Evolutionary conservation across 92 coral and sea anemone species (phyloP), one percentile per base, ranked within the genome.

Genomic region (Phenganax marumi): DNA sequence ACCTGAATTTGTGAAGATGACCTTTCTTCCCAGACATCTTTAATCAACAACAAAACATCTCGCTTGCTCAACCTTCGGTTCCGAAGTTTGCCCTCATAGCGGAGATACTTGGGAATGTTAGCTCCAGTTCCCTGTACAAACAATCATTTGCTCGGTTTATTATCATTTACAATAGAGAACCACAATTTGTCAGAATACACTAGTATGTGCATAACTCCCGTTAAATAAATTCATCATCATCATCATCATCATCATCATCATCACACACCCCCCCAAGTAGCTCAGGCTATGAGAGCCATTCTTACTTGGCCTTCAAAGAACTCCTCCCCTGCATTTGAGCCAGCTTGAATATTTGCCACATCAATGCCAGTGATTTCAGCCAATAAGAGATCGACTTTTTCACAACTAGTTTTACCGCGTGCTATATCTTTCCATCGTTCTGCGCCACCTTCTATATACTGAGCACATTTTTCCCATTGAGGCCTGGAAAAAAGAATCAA

Each of bases 311-410:
- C 97, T 43, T 93, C 91, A 54, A 96, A 96, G 91, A 89, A 96
- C 87, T 96, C 99, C 14, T 94, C 99, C 11, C 89, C 97, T 65
- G 97, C 81, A 43, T 84, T 88, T 13, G 82, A 87, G 71, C 99
- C 99, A 51, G 97, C 90, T 81, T 96, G 99, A 73, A 96, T 96
- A 60, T 89, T 66, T 10, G 99, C 88, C 1, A 96, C 86, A 58
- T 96, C 99, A 81, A 90, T 97, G 2, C 99, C 99, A 2, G 97
- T 96, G 91, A 96, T 92, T 56, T 96, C 99, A 52, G 99, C 99
- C 90, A 96, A 64, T 18, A 96, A 66, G 73, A 96, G 90, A 57
- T 96, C 97, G 12, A 96, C 99, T 54, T 92, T 87, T 61, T 96
- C 99, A 79, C 92, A 91, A 50, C 99, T 96, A 57, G 94, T 88